Evolutionary conservation across 2,113 vertebrate species (phyloP).

Genomic region (Tichodroma muraria): DNA sequence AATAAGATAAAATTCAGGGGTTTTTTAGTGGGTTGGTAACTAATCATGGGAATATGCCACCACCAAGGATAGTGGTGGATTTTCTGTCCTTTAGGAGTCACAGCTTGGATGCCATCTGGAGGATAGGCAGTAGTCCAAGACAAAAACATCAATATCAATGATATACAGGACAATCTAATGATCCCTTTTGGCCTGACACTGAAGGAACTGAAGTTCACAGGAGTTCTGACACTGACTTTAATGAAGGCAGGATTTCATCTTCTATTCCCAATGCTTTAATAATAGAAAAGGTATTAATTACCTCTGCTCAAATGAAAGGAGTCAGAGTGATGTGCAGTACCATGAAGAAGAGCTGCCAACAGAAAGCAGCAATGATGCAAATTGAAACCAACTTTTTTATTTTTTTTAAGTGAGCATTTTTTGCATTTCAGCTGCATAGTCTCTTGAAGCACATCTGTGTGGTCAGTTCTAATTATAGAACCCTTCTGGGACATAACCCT

Average conservation of each 20-base stretch:
- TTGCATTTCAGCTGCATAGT: background rate
- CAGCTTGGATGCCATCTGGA: slow-evolving; percentile 47
- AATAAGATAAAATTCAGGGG: background rate
- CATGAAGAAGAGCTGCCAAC: background rate
- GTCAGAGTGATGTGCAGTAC: background rate
- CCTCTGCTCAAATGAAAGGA: background rate
- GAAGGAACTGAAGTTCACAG: background rate
- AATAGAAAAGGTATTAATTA: slow-evolving; percentile 57
- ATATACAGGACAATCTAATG: background rate
- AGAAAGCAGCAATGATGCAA: background rate
- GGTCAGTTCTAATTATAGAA: slow-evolving; percentile 52
- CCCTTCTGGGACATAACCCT: background rate
- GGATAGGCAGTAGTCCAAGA: slow-evolving; percentile 19
- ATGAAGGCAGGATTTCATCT: slow-evolving; percentile 9
- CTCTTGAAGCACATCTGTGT: slow-evolving; percentile 52
- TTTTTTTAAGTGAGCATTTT: background rate
- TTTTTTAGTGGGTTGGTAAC: background rate
- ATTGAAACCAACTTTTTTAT: background rate
- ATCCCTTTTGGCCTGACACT: background rate
- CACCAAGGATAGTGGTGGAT: background rate
- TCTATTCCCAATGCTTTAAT: slow-evolving; percentile 47
- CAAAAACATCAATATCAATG: background rate
- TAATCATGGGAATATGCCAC: background rate
- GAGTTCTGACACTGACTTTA: background rate
- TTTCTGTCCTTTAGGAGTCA: slow-evolving; percentile 8